These are phyloP conservation scores for Lytechinus variegatus DNA, from an alignment of 35 echinoderm and acorn worm species.

Conservation along the genomic window DNA sequence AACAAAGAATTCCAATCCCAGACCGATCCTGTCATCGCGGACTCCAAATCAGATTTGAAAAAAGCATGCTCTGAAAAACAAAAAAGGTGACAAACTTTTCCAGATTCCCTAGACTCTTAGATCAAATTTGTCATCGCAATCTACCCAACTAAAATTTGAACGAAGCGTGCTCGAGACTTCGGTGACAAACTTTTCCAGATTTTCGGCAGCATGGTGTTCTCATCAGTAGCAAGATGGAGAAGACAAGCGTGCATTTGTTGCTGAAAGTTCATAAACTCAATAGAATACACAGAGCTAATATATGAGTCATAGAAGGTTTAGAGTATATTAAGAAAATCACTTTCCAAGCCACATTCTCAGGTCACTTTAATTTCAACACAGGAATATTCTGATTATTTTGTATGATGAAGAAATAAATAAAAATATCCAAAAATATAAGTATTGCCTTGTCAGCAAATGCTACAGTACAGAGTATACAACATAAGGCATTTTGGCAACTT, in stretches of 20 bases:
- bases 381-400: neutral
- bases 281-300: neutral
- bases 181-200: neutral
- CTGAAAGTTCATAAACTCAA: neutral
- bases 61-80: too few relatives aligned
- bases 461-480: too few relatives aligned
- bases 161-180: too few relatives aligned
- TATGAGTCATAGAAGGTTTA: neutral
- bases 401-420: too few relatives aligned
- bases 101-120: neutral
- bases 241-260: neutral
- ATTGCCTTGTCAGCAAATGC: too few relatives aligned
- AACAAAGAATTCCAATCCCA: conserved; percentile 6
- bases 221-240: neutral
- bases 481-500: too few relatives aligned
- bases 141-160: too few relatives aligned
- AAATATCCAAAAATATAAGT: too few relatives aligned
- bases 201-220: neutral
- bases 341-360: neutral
- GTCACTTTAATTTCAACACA: neutral
- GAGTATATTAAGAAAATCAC: neutral
- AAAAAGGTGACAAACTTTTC: neutral
- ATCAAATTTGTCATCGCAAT: too few relatives aligned
- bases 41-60: too few relatives aligned
- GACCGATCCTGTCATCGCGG: too few relatives aligned